Evolutionary conservation across 2,797 vertebrate species (phyloP), one percentile per base, ranked within the genome.

Genomic region (Phataginus tricuspis): DNA sequence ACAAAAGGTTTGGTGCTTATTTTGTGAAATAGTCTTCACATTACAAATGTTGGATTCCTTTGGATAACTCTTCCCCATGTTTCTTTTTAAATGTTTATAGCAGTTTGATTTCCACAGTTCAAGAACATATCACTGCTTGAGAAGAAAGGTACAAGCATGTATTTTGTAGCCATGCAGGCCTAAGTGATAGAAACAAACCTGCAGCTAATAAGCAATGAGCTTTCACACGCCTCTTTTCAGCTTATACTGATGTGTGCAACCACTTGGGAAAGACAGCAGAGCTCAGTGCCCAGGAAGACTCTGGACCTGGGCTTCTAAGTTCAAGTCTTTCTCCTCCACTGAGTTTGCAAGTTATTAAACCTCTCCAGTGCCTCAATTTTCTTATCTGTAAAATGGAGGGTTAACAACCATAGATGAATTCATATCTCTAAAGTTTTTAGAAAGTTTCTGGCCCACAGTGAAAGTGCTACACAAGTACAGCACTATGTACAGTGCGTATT

Each of bases 61-160:
- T 69, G 37, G 87, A 63, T 42, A 92, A 55, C 39, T 23, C 15
- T 51, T 63, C 29, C 10, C 83, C n/a, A 2, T 72, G 64, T 77
- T 90, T 55, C 79, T 94, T 82, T 68, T 94, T 72, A 89, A 61
- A 94, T 86, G n/a, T 72, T 68, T 84, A 59, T 23, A 77, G 23
- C 23, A 82, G 19, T 68, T 78, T 94, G 63, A 78, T 77, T 93
- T 86, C 84, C 51, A 49, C 2, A 10, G 72, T 88, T 95, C 45
- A 74, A 83, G 77, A 96, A 71, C 9, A 42, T 92, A 83, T 45
- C 87, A 29, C 34, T 74, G 77, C 34, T 85, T 86, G 55, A 93
- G 45, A 93, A 82, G 63, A 59, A 86, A 86, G 59, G 21, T 57
- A n/a, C 39, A 39, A 57, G 57, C 27, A 34, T 63, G 53, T 61